Percentiles rank a stretch among this genome's conserved stretches.
phyloP scores from a whole-genome alignment of 2,113 vertebrate genomes.

The Glaucomys volans region DNA sequence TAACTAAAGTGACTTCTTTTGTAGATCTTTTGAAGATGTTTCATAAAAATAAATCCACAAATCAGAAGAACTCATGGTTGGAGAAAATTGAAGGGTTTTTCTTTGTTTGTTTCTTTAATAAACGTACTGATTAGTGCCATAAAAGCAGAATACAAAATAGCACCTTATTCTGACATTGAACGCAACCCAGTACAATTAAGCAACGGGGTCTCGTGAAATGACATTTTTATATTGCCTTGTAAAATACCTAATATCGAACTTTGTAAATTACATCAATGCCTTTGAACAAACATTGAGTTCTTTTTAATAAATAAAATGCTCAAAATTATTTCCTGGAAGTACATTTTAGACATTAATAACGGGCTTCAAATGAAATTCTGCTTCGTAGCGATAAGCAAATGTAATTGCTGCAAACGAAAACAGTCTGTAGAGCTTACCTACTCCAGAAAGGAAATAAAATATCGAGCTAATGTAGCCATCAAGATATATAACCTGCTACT shows the following conservation, averaged over 20 bases:
- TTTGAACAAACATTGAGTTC: conserved; percentile 79
- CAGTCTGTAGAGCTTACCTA: conserved; percentile 78
- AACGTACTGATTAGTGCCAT: neutral
- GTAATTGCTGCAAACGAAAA: conserved; percentile 78
- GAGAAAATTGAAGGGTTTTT: neutral
- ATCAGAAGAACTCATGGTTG: neutral
- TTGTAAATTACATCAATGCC: conserved; percentile 82
- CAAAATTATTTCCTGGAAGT: conserved; percentile 83
- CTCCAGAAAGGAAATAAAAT: conserved; percentile 62
- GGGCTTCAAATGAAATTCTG: conserved; percentile 81
- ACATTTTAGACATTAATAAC: conserved; percentile 81
- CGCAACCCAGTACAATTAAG: conserved; percentile 52
- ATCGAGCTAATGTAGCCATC: conserved; percentile 74
- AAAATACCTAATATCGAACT: conserved; percentile 78
- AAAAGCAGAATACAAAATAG: conserved; percentile 17
- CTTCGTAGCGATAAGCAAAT: conserved; percentile 80
- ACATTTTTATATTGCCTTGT: conserved; percentile 76
- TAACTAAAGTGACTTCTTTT: neutral
- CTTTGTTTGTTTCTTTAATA: conserved; percentile 53
- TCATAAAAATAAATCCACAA: neutral
- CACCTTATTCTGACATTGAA: conserved; percentile 27
- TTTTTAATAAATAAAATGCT: conserved; percentile 83
- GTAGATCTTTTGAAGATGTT: neutral
- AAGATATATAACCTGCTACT: conserved; percentile 84
- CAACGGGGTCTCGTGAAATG: conserved; percentile 29